Conservation (phyloP, 2,113 vertebrate species). For the Neodon shergylaensis region DNA sequence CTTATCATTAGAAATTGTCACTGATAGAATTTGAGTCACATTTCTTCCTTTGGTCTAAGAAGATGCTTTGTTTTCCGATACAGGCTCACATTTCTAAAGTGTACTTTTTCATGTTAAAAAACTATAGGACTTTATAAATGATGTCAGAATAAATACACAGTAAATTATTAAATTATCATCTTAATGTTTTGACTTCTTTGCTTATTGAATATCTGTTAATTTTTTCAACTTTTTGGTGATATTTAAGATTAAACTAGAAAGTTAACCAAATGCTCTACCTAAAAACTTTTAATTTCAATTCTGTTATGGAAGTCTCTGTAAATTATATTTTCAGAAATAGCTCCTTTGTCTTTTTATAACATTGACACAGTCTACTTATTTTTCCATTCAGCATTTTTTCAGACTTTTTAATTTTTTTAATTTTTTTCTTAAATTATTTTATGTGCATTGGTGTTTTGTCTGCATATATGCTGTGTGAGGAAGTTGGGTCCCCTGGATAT, state of each 20-base stretch:
- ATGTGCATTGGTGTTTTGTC: no score
- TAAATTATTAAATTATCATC: neutral
- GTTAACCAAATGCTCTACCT: neutral
- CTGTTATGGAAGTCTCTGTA: neutral
- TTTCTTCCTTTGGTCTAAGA: neutral
- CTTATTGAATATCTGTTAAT: neutral
- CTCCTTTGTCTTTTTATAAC: neutral
- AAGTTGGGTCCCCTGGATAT: no score
- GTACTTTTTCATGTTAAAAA: conserved; percentile 22
- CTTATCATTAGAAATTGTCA: conserved; percentile 16
- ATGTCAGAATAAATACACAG: conserved; percentile 5
- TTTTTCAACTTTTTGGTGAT: neutral
- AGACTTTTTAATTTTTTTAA: neutral
- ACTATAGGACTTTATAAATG: neutral
- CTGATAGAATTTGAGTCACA: conserved; percentile 1
- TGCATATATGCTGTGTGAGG: no score
- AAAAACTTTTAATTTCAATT: conserved; percentile 31
- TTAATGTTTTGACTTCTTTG: conserved; percentile 31
- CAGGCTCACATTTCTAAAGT: conserved; percentile 36
- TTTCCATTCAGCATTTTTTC: neutral
- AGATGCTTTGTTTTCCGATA: neutral
- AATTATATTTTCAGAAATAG: neutral
- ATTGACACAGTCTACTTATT: neutral
- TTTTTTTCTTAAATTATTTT: no score
- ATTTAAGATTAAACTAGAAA: neutral